Evolutionary conservation across 2,797 vertebrate species (phyloP).

Genomic region (Rachycentron canadum): DNA sequence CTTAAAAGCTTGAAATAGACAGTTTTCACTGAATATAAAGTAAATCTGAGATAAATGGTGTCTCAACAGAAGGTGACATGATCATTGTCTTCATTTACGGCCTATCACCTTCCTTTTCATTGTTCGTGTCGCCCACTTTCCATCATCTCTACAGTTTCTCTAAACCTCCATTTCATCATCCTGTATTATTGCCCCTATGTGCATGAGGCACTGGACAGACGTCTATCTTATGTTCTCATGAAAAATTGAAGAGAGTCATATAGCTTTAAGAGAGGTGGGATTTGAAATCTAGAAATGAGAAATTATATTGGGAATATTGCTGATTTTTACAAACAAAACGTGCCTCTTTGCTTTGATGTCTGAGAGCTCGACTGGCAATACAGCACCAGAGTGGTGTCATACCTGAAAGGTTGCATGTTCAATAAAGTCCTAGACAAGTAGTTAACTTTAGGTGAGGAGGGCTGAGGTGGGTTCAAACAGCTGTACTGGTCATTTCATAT

Average conservation of each 20-base stretch:
- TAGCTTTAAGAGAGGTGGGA: slow-evolving; percentile 56
- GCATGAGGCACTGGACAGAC: slow-evolving; percentile 42
- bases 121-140: slow-evolving; percentile 54
- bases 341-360: slow-evolving; percentile 46
- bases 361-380: slow-evolving; percentile 33
- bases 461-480: slow-evolving; percentile 54
- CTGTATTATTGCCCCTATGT: slow-evolving; percentile 6
- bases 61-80: slow-evolving; percentile 56
- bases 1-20: neutral
- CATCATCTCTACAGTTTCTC: slow-evolving; percentile 49
- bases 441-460: slow-evolving; percentile 44
- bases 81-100: slow-evolving; percentile 49
- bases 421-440: slow-evolving; percentile 43
- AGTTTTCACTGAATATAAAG: slow-evolving; percentile 1
- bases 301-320: slow-evolving; percentile 40
- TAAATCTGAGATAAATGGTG: slow-evolving; percentile 9
- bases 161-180: slow-evolving; percentile 48
- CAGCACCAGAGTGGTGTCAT: slow-evolving; percentile 42
- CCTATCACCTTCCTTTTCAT: slow-evolving; percentile 47
- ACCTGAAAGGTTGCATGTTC: slow-evolving; percentile 25
- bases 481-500: slow-evolving; percentile 59
- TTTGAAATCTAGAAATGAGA: slow-evolving; percentile 37
- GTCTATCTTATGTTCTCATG: slow-evolving; percentile 44
- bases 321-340: slow-evolving; percentile 41
- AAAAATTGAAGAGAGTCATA: slow-evolving; percentile 58